A percentile compares a stretch with the other conserved stretches of the same genome.
These are phyloP conservation scores for Steromphala cineraria DNA, from an alignment of 2,888 invertebrate species.

Conservation along the genomic window DNA sequence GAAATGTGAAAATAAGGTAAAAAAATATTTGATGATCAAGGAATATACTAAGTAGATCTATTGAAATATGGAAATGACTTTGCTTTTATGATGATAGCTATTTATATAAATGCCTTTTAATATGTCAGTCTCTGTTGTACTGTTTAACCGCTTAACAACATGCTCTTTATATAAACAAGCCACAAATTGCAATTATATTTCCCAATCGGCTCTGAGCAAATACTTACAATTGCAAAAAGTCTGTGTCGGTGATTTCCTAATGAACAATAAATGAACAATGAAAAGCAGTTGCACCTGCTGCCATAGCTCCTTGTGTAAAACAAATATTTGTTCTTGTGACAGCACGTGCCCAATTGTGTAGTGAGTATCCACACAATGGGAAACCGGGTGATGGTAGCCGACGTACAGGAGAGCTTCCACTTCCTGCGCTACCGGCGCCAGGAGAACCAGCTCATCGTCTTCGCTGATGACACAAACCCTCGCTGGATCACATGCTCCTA, in stretches of 20 bases:
- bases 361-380: conserved; percentile 95
- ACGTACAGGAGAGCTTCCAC: conserved; percentile 94
- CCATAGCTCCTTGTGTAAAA: too few relatives aligned
- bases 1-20: conserved; percentile 96
- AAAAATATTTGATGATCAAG: background rate
- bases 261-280: background rate
- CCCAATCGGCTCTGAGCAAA: too few relatives aligned
- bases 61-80: background rate
- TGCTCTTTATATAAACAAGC: too few relatives aligned
- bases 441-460: conserved; percentile 98
- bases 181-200: too few relatives aligned
- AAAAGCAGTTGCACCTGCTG: background rate
- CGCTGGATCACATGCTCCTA: conserved; percentile 95
- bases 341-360: conserved; percentile 96
- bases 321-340: conserved; percentile 40
- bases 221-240: too few relatives aligned
- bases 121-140: too few relatives aligned
- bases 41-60: too few relatives aligned
- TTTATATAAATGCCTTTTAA: too few relatives aligned
- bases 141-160: too few relatives aligned
- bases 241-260: too few relatives aligned
- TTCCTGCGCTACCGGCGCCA: conserved; percentile 94
- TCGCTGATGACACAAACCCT: conserved; percentile 98
- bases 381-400: conserved; percentile 94
- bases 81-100: too few relatives aligned